These are phyloP conservation scores for Aporophyla lueneburgensis DNA, from an alignment of 2,888 invertebrate species.

Conservation along the genomic window DNA sequence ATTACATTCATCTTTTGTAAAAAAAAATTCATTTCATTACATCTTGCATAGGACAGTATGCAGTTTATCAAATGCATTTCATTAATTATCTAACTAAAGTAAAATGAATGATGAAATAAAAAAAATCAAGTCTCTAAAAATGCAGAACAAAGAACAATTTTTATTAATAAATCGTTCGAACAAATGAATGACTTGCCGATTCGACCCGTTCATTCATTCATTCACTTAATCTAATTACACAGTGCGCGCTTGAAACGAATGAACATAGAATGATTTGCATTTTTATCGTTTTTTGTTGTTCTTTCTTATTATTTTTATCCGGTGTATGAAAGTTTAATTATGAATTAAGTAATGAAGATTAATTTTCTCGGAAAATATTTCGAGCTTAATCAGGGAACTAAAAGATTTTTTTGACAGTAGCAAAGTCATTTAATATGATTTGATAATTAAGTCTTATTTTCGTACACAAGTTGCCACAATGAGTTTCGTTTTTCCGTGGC, in stretches of 20 bases:
- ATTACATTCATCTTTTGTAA: neutral
- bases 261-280: conserved; percentile 78
- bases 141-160: conserved; percentile 55
- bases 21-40: no score
- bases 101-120: conserved; percentile 31
- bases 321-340: conserved; percentile 54
- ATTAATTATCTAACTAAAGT: conserved; percentile 16
- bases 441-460: neutral
- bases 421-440: neutral
- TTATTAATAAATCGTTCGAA: conserved; percentile 68
- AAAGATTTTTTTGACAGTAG: neutral
- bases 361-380: conserved; percentile 37
- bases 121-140: conserved; percentile 34
- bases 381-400: neutral
- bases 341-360: conserved; percentile 54
- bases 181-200: conserved; percentile 76
- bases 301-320: conserved; percentile 23
- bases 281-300: conserved; percentile 64
- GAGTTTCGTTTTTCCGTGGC: neutral
- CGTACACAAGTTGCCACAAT: neutral
- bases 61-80: conserved; percentile 17
- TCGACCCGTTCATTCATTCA: conserved; percentile 72
- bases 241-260: conserved; percentile 75
- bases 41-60: neutral
- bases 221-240: conserved; percentile 79